Evolutionary conservation across 2,797 vertebrate genomes (phyloP).

Genomic region (Tympanoctomys barrerae): DNA sequence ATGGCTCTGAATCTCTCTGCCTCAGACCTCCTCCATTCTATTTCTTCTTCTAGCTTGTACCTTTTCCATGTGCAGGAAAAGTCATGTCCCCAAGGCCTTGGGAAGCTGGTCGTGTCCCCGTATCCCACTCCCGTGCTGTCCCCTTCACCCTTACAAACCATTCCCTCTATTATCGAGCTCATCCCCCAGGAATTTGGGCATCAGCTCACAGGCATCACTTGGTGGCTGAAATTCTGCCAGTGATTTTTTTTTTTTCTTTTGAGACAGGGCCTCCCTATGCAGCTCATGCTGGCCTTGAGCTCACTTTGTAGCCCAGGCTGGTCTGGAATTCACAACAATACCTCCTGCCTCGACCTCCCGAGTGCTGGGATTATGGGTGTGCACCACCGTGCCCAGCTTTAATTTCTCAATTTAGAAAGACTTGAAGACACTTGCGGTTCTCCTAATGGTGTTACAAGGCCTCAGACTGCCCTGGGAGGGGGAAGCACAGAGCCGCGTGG

Average conservation of each 20-base stretch:
- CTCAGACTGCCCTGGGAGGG: rapidly evolving
- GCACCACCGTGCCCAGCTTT: neutral
- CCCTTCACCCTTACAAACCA: neutral
- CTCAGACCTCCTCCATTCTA: neutral
- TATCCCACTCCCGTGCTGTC: neutral
- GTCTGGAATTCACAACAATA: neutral
- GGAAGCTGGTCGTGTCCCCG: neutral
- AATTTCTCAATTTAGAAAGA: conserved; percentile 11
- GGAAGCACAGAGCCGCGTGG: rapidly evolving
- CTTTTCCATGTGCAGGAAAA: neutral
- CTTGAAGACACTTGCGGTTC: neutral
- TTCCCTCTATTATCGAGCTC: neutral
- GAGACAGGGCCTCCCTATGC: neutral
- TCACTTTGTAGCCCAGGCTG: neutral
- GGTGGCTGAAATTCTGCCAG: neutral
- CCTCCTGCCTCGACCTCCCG: neutral
- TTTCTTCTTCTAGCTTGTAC: neutral
- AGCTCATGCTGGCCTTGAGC: neutral
- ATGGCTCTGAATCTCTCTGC: neutral
- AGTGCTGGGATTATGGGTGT: neutral
- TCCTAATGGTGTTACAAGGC: neutral
- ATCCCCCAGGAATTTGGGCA: rapidly evolving
- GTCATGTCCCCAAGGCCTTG: neutral
- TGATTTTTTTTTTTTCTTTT: neutral
- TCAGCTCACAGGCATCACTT: neutral